phyloP scores from a whole-genome alignment of 1,140 invertebrate genomes.

The Microplitis demolitor region DNA sequence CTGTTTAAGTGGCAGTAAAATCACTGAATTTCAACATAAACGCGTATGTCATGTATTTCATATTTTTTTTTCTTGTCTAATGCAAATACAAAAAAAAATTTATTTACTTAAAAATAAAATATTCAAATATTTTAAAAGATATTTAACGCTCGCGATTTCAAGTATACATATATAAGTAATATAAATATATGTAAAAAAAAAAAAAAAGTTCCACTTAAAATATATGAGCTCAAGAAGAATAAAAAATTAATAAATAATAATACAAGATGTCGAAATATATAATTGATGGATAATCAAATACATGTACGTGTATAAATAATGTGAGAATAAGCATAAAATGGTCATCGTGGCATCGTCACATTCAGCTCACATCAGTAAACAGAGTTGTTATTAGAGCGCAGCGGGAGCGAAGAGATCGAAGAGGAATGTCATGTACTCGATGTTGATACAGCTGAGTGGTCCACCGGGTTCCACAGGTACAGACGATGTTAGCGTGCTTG shows the following conservation, averaged over 20 bases:
- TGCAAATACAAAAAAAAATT: too few species aligned
- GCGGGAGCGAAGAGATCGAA: conserved; percentile 46
- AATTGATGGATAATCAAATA: not conserved
- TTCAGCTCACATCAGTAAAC: not conserved
- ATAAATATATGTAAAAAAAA: too few species aligned
- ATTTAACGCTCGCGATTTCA: too few species aligned
- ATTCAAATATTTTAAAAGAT: too few species aligned
- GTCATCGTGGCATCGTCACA: not conserved
- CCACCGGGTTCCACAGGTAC: conserved; percentile 51
- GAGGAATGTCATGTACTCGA: conserved; percentile 61
- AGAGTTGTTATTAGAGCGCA: conserved; percentile 35
- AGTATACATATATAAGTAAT: too few species aligned
- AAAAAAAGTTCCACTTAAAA: too few species aligned
- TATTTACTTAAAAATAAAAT: too few species aligned
- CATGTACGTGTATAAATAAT: conserved; percentile 11
- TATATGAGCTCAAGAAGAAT: too few species aligned
- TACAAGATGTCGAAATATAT: not conserved
- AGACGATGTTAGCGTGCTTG: conserved; percentile 31
- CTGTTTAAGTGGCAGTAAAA: too few species aligned
- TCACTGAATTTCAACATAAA: too few species aligned
- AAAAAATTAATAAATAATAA: not conserved
- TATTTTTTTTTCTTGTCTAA: too few species aligned
- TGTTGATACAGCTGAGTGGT: conserved; percentile 64
- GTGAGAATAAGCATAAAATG: not conserved
- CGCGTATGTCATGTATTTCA: too few species aligned